Conservation (phyloP, 1,140 invertebrate genomes). For the Steinernema feltiae region DNA sequence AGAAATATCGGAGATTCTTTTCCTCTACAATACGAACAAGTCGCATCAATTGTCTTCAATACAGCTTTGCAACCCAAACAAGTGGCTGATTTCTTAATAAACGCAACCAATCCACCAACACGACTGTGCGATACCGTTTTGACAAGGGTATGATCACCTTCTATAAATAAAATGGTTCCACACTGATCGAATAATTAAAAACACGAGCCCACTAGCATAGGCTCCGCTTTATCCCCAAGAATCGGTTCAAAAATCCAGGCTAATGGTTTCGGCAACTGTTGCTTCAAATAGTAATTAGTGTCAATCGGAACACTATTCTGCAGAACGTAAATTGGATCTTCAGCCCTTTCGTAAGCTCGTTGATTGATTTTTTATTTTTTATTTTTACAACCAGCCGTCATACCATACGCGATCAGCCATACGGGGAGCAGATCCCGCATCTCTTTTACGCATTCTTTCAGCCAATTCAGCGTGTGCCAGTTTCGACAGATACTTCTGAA, state of each 20-base stretch:
- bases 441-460: constrained; percentile 85
- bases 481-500: constrained; percentile 82
- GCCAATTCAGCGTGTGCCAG: constrained; percentile 97
- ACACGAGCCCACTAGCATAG: constrained; percentile 65
- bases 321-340: constrained; percentile 94
- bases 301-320: constrained; percentile 98
- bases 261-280: constrained; percentile 93
- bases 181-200: background rate
- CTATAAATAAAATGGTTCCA: constrained; percentile 38
- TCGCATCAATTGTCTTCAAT: constrained; percentile 66
- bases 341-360: constrained; percentile 74
- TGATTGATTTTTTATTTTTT: too few species aligned
- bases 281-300: constrained; percentile 92
- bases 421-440: constrained; percentile 93
- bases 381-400: constrained; percentile 82
- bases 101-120: constrained; percentile 79
- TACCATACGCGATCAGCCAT: constrained; percentile 92
- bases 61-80: constrained; percentile 91
- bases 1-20: constrained; percentile 79
- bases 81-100: constrained; percentile 81
- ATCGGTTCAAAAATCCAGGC: constrained; percentile 96
- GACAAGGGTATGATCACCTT: constrained; percentile 89
- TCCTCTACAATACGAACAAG: constrained; percentile 77
- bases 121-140: constrained; percentile 88
- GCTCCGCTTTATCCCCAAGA: constrained; percentile 85